Conservation (phyloP, 2,113 vertebrate genomes). For the Eulemur macaco region DNA sequence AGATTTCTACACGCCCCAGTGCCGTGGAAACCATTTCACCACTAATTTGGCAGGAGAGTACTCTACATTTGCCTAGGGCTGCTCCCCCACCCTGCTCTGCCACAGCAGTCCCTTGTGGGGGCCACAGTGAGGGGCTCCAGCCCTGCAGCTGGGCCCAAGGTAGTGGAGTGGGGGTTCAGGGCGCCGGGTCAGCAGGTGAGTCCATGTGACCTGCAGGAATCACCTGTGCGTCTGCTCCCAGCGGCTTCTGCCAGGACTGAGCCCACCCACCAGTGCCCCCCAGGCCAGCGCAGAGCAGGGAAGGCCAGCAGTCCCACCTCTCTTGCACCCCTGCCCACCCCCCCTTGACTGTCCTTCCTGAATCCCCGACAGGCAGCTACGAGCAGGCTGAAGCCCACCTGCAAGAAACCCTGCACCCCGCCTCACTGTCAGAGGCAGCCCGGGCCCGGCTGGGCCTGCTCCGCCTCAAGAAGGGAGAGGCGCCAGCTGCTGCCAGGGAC, state of each 20-base stretch:
- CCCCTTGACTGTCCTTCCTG: not conserved
- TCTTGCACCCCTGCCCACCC: too few species aligned
- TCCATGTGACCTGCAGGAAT: not conserved
- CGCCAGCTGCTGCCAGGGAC: conserved; percentile 79
- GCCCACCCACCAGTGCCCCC: not conserved
- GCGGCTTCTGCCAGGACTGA: not conserved
- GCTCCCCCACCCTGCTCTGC: not conserved
- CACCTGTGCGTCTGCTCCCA: not conserved
- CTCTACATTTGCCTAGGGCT: not conserved
- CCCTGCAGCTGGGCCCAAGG: not conserved
- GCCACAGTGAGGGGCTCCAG: not conserved
- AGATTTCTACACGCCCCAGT: not conserved
- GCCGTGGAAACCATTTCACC: not conserved
- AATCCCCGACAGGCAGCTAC: conserved; percentile 75
- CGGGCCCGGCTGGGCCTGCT: conserved; percentile 89
- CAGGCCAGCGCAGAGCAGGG: not conserved
- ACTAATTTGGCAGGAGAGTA: not conserved
- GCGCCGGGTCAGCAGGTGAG: not conserved
- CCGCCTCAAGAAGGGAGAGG: conserved; percentile 86
- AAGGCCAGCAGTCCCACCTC: too few species aligned
- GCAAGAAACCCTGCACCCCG: conserved; percentile 83
- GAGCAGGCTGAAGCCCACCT: conserved; percentile 86
- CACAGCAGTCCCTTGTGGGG: not conserved
- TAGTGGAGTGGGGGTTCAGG: accelerated
- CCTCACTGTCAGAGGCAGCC: conserved; percentile 63